Evolutionary conservation across 2,113 vertebrate genomes (phyloP), one percentile per base, ranked within the genome.

Genomic region (Catharus minimus): DNA sequence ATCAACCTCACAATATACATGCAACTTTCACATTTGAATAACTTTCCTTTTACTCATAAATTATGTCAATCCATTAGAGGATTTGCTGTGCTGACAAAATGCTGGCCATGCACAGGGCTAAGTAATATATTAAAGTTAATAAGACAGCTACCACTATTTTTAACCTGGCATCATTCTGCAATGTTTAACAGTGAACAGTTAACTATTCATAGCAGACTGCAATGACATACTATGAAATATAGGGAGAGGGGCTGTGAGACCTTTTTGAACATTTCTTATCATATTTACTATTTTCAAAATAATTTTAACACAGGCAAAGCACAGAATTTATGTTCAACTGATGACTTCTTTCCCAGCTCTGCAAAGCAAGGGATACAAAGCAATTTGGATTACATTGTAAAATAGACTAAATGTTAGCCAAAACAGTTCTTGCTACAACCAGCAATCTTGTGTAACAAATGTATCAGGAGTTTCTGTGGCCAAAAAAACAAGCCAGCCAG

Each of bases 101-200:
- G 33, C 86, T 95, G 93, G 93, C 91, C 56, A 49, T 49, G 65
- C 18, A 65, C 16, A 64, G 2, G 18, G 60, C 69, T 89, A 33
- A 82, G 88, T 57, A 93, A 95, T 94, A 88, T 55, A 92, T 94
- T 92, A 52, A 93, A 85, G 83, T 89, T 95, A 97, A 96, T 92
- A 91, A 95, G 93, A 52, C 73, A 76, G 76, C 83, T 66, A 73
- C 38, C 33, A 75, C 91, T 96, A 92, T 95, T 96, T 95, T 94
- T 96, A 94, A 89, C 82, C 66, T 79, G 52, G 62, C 75, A 86
- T 39, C 74, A 10, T 46, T 74, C 66, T 82, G 57, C 75, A 82
- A 43, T 32, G 71, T 81, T 93, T 85, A 87, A 91, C 66, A 89
- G 84, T 81, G 72, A 88, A 83, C 55, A 88, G 85, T 79, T 90